A percentile compares a stretch with the other conserved stretches of the same genome.
Conservation (phyloP, 2,797 vertebrate genomes). For the Streptopelia turtur region DNA sequence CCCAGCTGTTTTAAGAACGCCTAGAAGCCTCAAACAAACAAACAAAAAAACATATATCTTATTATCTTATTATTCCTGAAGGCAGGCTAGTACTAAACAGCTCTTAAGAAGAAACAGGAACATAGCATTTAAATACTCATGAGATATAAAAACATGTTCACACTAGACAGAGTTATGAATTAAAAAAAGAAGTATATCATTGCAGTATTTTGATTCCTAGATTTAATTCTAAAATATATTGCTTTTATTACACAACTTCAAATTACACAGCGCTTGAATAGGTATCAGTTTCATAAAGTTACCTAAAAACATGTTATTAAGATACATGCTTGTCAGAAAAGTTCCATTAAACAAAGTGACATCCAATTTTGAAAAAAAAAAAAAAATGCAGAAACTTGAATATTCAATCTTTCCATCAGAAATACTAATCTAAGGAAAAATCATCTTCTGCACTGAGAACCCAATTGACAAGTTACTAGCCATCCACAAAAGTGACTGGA, state of each 20-base stretch:
- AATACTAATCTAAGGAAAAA: conserved; percentile 6
- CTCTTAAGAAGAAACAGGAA: not conserved
- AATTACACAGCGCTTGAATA: not conserved
- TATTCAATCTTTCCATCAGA: not conserved
- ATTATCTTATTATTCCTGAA: not conserved
- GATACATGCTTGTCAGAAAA: not conserved
- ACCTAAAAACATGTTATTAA: conserved; percentile 26
- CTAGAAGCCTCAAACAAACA: not conserved
- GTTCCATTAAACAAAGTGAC: not conserved
- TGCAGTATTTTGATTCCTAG: not conserved
- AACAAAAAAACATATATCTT: not conserved
- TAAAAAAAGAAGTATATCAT: not conserved
- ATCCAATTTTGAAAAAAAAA: not conserved
- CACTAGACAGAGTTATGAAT: not conserved
- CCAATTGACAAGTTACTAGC: not conserved
- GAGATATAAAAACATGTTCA: not conserved
- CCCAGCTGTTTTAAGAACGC: not conserved
- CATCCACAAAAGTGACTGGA: not conserved
- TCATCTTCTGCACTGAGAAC: not conserved
- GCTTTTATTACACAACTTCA: not conserved
- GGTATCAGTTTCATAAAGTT: not conserved
- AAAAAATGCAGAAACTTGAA: not conserved
- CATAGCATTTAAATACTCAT: not conserved
- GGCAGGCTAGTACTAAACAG: not conserved
- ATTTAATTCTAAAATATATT: not conserved